phyloP scores from a whole-genome alignment of 2,797 vertebrate species.

The Rhynchonycteris naso region DNA sequence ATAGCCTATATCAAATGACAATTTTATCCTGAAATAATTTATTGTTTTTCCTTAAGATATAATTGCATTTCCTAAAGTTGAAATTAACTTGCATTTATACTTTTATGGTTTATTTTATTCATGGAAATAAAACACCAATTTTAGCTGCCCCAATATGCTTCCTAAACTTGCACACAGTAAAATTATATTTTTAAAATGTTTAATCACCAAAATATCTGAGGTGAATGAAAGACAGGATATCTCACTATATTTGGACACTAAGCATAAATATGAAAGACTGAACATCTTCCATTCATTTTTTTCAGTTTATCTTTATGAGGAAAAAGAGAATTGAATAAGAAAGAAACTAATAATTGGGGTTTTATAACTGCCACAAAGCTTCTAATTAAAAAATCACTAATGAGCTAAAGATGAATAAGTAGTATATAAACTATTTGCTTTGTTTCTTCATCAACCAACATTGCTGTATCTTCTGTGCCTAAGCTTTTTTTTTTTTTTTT shows the following conservation, averaged over 20 bases:
- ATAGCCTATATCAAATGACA: constrained; percentile 58
- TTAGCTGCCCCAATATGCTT: not conserved
- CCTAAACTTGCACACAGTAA: not conserved
- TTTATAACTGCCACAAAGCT: constrained; percentile 43
- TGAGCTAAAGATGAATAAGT: constrained; percentile 53
- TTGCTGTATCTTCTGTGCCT: constrained; percentile 76
- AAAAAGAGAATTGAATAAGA: constrained; percentile 18
- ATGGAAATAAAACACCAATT: constrained; percentile 6
- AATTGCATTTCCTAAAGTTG: constrained; percentile 66
- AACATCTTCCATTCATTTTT: not conserved
- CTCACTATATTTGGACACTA: constrained; percentile 7
- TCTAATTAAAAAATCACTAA: constrained; percentile 58
- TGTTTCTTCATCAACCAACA: constrained; percentile 76
- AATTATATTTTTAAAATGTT: not conserved
- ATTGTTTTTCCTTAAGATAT: constrained; percentile 52
- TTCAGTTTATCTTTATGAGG: not conserved
- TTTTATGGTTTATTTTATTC: not conserved
- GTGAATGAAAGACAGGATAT: constrained; percentile 31
- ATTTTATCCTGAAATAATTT: constrained; percentile 41
- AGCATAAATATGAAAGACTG: not conserved
- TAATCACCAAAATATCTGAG: not conserved
- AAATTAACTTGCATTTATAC: constrained; percentile 62
- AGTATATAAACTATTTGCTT: constrained; percentile 70
- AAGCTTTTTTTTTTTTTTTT: constrained; percentile 55
- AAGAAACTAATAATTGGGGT: not conserved